Conservation (phyloP, 2,113 vertebrate species). For the Percina caprodes region DNA sequence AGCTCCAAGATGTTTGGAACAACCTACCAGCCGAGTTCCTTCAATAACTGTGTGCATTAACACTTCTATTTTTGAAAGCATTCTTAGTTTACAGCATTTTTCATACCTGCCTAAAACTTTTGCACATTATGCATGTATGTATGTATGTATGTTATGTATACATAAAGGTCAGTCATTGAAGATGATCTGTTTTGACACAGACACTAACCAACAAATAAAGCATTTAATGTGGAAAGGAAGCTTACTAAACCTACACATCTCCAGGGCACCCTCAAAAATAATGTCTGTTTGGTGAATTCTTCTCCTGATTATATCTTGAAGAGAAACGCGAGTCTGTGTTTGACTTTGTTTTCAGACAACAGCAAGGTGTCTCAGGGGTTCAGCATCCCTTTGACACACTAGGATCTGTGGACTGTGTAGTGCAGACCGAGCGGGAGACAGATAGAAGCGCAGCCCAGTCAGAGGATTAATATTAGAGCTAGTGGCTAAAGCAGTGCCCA, state of each 20-base stretch:
- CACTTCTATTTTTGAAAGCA: no score
- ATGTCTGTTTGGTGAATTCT: constrained; percentile 6
- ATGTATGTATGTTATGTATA: no score
- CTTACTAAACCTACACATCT: constrained; percentile 23
- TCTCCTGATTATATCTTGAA: constrained; percentile 29
- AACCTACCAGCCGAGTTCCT: no score
- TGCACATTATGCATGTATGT: no score
- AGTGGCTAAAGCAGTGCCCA: constrained; percentile 69
- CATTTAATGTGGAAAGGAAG: not conserved
- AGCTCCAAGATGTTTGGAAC: no score
- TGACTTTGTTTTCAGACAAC: constrained; percentile 51
- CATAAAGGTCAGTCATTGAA: no score
- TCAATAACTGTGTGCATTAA: no score
- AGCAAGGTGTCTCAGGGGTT: constrained; percentile 36
- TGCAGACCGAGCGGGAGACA: constrained; percentile 16
- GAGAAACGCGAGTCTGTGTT: constrained; percentile 10
- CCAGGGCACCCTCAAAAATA: constrained; percentile 29
- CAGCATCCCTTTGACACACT: constrained; percentile 50
- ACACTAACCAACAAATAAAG: not conserved
- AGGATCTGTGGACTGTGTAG: constrained; percentile 41
- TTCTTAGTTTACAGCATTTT: no score
- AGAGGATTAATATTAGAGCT: constrained; percentile 71
- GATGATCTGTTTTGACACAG: not conserved
- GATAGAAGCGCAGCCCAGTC: constrained; percentile 46
- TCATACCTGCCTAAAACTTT: no score